Percentiles rank a stretch among this genome's conserved stretches.
Conservation (phyloP, 2,888 invertebrate genomes). For the Trisateles emortualis region DNA sequence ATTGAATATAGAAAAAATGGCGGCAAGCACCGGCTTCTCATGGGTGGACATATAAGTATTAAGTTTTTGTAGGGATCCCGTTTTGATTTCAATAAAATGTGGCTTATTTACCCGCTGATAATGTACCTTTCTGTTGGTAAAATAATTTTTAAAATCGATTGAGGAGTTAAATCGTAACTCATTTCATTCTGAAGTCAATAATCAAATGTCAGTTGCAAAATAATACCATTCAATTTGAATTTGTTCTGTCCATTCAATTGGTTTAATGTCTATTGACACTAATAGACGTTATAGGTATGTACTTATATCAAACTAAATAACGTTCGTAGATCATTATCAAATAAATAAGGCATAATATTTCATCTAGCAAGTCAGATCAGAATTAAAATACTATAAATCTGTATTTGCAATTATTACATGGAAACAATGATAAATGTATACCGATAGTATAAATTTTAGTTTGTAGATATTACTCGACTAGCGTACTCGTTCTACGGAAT, state of each 20-base stretch:
- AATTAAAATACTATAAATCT: constrained; percentile 23
- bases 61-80: too few species aligned
- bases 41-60: too few species aligned
- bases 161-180: too few species aligned
- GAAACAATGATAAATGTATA: neutral
- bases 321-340: constrained; percentile 25
- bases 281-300: constrained; percentile 10
- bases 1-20: too few species aligned
- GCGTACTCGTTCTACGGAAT: too few species aligned
- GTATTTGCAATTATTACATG: constrained; percentile 5
- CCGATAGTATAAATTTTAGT: neutral
- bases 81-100: too few species aligned
- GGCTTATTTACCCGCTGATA: too few species aligned
- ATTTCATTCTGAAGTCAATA: too few species aligned
- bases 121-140: too few species aligned
- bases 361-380: constrained; percentile 16
- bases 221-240: neutral
- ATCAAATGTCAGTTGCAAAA: neutral
- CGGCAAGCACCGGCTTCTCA: too few species aligned
- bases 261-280: constrained; percentile 28
- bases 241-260: constrained; percentile 3
- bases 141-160: too few species aligned
- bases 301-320: constrained; percentile 26
- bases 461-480: neutral
- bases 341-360: constrained; percentile 13